phyloP scores from a whole-genome alignment of 2,888 invertebrate genomes.

The Aplocera efformata region DNA sequence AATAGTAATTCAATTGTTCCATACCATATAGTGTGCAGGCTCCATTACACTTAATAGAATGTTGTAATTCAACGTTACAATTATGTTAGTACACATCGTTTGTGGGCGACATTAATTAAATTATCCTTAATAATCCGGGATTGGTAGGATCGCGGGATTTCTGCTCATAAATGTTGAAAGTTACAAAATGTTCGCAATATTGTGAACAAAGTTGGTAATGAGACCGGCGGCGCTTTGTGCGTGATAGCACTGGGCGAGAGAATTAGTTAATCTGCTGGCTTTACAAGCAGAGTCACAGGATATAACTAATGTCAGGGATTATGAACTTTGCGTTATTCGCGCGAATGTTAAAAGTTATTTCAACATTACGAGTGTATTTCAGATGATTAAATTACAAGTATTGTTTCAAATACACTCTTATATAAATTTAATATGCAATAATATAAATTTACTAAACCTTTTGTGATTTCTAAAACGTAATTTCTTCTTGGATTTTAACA shows the following conservation, averaged over 20 bases:
- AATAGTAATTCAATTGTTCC: too few species aligned
- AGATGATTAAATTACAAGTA: too few species aligned
- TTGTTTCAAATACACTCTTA: too few species aligned
- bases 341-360: too few species aligned
- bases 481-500: too few species aligned
- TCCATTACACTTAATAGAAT: not conserved
- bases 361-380: too few species aligned
- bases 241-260: slow-evolving; percentile 9
- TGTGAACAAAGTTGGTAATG: slow-evolving; percentile 15
- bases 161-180: slow-evolving; percentile 14
- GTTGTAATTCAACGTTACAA: slow-evolving; percentile 13
- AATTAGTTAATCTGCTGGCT: slow-evolving; percentile 3
- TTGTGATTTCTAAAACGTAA: too few species aligned
- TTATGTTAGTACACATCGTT: slow-evolving; percentile 11
- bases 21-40: too few species aligned
- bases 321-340: too few species aligned
- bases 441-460: too few species aligned
- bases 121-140: slow-evolving; percentile 19
- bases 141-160: slow-evolving; percentile 18
- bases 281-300: not conserved
- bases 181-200: slow-evolving; percentile 14
- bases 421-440: too few species aligned
- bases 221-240: slow-evolving; percentile 10
- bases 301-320: too few species aligned
- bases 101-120: slow-evolving; percentile 21